Conservation (phyloP, 2,113 vertebrate genomes). For the Passerina amoena region DNA sequence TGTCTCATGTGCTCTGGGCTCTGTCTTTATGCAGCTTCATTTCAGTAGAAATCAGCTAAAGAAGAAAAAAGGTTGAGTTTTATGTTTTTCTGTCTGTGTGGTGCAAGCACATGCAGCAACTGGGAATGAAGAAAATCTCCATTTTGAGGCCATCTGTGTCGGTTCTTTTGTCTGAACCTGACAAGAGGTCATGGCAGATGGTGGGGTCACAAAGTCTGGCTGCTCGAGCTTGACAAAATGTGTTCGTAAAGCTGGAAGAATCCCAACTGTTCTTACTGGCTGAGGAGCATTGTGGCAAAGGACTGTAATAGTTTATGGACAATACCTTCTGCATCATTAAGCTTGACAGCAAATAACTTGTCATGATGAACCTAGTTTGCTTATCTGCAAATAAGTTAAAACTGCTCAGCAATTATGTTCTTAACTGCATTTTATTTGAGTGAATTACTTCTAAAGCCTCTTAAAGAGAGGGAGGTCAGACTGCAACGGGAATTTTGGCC, state of each 20-base stretch:
- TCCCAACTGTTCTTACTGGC: constrained; percentile 53
- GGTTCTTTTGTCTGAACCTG: constrained; percentile 71
- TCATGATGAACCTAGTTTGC: not conserved
- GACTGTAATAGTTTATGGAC: not conserved
- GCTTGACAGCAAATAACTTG: constrained; percentile 8
- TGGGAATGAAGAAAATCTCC: constrained; percentile 38
- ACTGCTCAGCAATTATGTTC: not conserved
- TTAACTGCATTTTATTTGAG: not conserved
- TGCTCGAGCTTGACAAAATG: constrained; percentile 70
- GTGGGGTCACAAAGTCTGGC: constrained; percentile 72
- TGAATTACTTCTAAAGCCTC: not conserved
- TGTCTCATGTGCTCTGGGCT: not conserved
- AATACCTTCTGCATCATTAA: constrained; percentile 35
- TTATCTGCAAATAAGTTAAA: constrained; percentile 2
- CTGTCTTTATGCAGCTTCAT: not conserved
- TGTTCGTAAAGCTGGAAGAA: constrained; percentile 73
- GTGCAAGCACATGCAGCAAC: constrained; percentile 8
- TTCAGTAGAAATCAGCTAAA: not conserved
- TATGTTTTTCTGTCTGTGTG: constrained; percentile 26
- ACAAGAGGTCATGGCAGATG: constrained; percentile 75
- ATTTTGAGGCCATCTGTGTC: constrained; percentile 75
- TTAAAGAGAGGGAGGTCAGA: not conserved
- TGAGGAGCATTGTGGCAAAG: constrained; percentile 36
- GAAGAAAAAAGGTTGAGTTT: constrained; percentile 5
- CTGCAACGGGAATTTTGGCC: not conserved